Base-by-base conservation (phyloP, 2,888 invertebrate genomes). In the Endotricha flammealis region DNA sequence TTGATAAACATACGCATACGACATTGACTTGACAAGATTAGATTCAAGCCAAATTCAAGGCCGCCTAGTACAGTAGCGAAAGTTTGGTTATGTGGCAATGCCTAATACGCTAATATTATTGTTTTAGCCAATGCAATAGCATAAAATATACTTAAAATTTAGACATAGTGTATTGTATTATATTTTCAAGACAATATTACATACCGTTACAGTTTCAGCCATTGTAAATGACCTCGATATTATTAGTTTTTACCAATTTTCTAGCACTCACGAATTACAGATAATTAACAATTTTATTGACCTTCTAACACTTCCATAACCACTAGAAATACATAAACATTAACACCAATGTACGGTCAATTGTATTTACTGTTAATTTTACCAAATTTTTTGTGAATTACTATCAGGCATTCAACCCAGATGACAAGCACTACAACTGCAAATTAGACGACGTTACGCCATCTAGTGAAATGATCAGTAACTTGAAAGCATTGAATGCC, bases 11-110 rank as follows among this genome's bases (percentile, higher is more conserved):
- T 67, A 69, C 61, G 80, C 66, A 70, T 67, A 69, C 61, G 80
- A 78, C 82, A 82, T 80, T 83, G 79, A 77, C 70, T 75, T 73
- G 71, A 78, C 80, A 74, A 81, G 79, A 85, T 83, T 85, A 83
- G 79, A 82, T 67, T 81, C 85, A 86, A 86, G 85, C 83, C 75
- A 83, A 78, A 82, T 67, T 81, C 85, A 86, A 86, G 85, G 85
- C 75, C 83, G 79, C 74, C 76, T 77, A 60, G 75, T 70, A 66
- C 68, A 58, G 58, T 51, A 63, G 69, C 59, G 64, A 76, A 81
- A 76, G 80, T 81, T 71, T 64, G 81, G 81, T 83, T 81, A 81
- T 68, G 66, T 66, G 45, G 48, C 47, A 43, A 34, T 44, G 22
- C 32, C 39, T 33, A 16, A 28, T 14, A 7, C 9, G 12, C n/a